phyloP scores from a whole-genome alignment of 2,888 invertebrate species.

The Taenaris catops region DNA sequence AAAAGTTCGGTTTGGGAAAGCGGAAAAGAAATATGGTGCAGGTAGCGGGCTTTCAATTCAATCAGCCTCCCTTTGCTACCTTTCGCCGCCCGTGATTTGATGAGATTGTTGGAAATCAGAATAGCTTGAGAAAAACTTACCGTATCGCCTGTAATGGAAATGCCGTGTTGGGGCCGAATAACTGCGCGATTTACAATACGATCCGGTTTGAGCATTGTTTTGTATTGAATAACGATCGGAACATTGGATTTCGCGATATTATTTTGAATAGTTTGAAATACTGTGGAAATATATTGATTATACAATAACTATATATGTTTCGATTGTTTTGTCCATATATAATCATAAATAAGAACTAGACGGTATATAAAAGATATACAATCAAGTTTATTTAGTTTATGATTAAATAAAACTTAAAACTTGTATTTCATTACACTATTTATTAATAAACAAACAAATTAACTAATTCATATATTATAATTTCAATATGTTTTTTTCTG shows the following conservation, averaged over 20 bases:
- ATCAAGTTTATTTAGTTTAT: too few relatives aligned
- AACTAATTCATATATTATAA: too few relatives aligned
- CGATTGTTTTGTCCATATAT: too few relatives aligned
- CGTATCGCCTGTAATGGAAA: conserved; percentile 51
- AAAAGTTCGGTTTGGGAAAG: conserved; percentile 71
- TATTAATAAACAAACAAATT: too few relatives aligned
- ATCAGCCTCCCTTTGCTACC: conserved; percentile 70
- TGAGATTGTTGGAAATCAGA: conserved; percentile 74
- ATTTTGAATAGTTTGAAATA: too few relatives aligned
- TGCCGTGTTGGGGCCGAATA: conserved; percentile 40
- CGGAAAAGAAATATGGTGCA: conserved; percentile 70
- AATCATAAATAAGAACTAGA: too few relatives aligned
- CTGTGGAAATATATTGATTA: too few relatives aligned
- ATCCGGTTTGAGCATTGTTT: conserved; percentile 19
- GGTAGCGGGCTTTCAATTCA: conserved; percentile 71
- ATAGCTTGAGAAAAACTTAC: conserved; percentile 56
- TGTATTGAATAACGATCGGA: conserved; percentile 8
- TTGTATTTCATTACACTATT: too few relatives aligned
- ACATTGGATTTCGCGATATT: conserved; percentile 6
- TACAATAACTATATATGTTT: too few relatives aligned
- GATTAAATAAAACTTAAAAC: too few relatives aligned
- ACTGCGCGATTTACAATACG: conserved; percentile 26
- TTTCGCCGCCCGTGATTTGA: conserved; percentile 63
- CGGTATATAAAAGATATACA: too few relatives aligned
- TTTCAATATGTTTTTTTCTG: too few relatives aligned